Base-by-base conservation (phyloP, 2,888 invertebrate genomes). In the Tipula helvola region DNA sequence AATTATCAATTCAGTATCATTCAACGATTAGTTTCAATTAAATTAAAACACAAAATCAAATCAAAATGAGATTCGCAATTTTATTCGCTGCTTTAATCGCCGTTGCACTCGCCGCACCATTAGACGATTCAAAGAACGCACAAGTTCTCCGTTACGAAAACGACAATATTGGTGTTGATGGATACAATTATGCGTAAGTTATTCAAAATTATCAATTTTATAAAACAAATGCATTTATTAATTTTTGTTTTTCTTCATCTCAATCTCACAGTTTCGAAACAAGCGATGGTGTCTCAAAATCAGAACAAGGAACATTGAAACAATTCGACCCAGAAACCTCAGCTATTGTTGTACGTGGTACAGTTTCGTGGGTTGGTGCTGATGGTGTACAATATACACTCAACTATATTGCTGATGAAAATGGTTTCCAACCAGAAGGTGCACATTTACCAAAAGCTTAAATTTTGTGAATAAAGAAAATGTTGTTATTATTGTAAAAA, bases 361-460 rank as follows among this genome's bases (percentile, higher is more conserved):
- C 92, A 3, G 93, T 92, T 90, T 90, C 92, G 36, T 93, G 92
- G 91, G 90, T 93, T 0, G 94, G 92, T 36, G 93, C 92, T 83
- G 94, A 94, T 88, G 94, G 94, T 3, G 91, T 92, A 36, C 91
- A 91, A 0, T 95, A 95, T 90, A 92, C 92, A 4, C 93, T 95
- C 87, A 93, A 88, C 88, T 91, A 90, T 87, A 44, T 90, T n/a
- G 91, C 91, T 87, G 91, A 91, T 88, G 90, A 90, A 89, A 91
- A 91, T 71, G 91, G 91, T 87, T 91, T 90, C 90, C 93, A 92
- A 89, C 93, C 93, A 5, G 89, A 91, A 89, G 93, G 93, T 44
- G 92, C 91, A 8, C 92, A 93, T 90, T 88, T 93, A 87, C 92
- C 93, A 85, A 89, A 89, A 87, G 90, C 83, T 12, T 57, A 57